phyloP scores from a whole-genome alignment of 2,888 invertebrate species.

The Electrophaes corylata region DNA sequence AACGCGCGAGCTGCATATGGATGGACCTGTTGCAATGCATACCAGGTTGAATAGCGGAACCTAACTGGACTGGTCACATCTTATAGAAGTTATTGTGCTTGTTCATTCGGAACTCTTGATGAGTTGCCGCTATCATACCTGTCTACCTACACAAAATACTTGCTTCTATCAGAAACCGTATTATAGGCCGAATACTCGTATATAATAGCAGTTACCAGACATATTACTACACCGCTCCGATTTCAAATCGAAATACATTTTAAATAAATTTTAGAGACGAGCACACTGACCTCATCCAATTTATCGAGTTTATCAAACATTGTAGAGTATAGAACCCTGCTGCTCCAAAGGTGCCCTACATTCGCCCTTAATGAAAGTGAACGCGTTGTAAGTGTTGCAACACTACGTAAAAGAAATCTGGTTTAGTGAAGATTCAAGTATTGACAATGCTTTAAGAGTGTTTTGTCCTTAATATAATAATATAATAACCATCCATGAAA shows the following conservation, averaged over 20 bases:
- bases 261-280: slow-evolving; percentile 9
- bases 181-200: neutral
- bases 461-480: no score
- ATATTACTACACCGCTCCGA: neutral
- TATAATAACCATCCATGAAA: no score
- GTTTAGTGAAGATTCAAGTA: slow-evolving; percentile 6
- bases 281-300: slow-evolving; percentile 31
- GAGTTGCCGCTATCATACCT: neutral
- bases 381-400: slow-evolving; percentile 19
- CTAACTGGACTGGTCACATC: slow-evolving; percentile 58
- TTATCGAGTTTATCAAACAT: slow-evolving; percentile 34
- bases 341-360: slow-evolving; percentile 37
- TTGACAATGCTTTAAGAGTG: no score
- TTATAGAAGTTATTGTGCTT: slow-evolving; percentile 20
- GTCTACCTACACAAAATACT: neutral
- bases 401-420: slow-evolving; percentile 14
- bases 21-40: slow-evolving; percentile 60
- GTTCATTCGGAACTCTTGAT: slow-evolving; percentile 19
- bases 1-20: slow-evolving; percentile 52
- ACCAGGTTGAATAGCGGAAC: slow-evolving; percentile 72
- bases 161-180: neutral
- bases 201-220: no score
- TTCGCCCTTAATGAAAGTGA: slow-evolving; percentile 38
- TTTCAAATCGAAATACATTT: neutral
- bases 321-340: slow-evolving; percentile 34